Evolutionary conservation across 2,113 vertebrate species (phyloP).

Genomic region (Prunella himalayana): DNA sequence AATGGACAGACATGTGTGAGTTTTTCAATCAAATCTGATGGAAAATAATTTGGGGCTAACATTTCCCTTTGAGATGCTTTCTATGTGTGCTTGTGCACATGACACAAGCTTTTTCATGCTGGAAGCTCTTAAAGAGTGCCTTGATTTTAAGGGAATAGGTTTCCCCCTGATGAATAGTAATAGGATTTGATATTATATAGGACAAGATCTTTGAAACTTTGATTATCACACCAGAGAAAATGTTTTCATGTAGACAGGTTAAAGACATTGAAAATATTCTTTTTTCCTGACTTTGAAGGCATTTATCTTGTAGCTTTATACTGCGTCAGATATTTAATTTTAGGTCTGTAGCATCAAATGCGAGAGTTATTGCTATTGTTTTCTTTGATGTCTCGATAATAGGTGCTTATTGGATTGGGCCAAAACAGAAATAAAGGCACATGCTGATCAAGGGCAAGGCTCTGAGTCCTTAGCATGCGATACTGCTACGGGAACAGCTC

Average conservation of each 20-base stretch:
- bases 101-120: slow-evolving; percentile 24
- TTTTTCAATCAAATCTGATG: slow-evolving; percentile 64
- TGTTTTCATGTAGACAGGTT: slow-evolving; percentile 37
- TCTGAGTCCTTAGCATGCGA: not conserved
- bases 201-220: slow-evolving; percentile 60
- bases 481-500: not conserved
- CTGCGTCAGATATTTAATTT: slow-evolving; percentile 43
- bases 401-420: not conserved
- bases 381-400: not conserved
- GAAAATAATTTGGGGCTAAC: slow-evolving; percentile 67
- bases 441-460: not conserved
- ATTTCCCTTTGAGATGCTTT: slow-evolving; percentile 55
- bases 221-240: slow-evolving; percentile 39
- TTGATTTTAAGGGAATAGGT: slow-evolving; percentile 48
- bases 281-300: slow-evolving; percentile 12
- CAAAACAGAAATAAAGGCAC: not conserved
- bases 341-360: slow-evolving; percentile 10
- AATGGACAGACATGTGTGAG: slow-evolving; percentile 46
- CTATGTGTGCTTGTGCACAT: slow-evolving; percentile 17
- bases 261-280: not conserved
- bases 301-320: slow-evolving; percentile 35
- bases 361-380: slow-evolving; percentile 22
- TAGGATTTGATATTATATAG: slow-evolving; percentile 52
- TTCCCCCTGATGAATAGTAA: slow-evolving; percentile 49
- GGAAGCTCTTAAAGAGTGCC: slow-evolving; percentile 23